phyloP scores from a whole-genome alignment of 2,113 vertebrate genomes.

The Dissostichus mawsoni region DNA sequence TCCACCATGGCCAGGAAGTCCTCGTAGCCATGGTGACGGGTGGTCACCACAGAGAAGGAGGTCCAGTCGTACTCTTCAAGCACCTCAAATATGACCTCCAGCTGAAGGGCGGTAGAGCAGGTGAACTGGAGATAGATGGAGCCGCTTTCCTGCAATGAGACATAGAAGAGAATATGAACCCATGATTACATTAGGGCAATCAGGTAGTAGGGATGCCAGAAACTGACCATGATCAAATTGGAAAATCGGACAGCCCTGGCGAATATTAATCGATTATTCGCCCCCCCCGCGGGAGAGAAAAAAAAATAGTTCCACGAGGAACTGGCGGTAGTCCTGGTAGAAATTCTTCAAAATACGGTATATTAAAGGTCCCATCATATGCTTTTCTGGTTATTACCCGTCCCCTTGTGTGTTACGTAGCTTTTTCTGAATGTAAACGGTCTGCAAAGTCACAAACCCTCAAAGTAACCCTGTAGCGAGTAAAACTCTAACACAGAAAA shows the following conservation, averaged over 20 bases:
- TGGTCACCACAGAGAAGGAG: constrained; percentile 92
- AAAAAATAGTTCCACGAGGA: too few relatives aligned
- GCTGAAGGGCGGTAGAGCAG: constrained; percentile 92
- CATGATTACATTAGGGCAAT: not conserved
- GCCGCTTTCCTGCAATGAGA: constrained; percentile 87
- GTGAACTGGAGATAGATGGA: constrained; percentile 96
- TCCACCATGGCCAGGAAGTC: constrained; percentile 94
- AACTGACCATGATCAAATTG: too few relatives aligned
- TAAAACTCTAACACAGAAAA: too few relatives aligned
- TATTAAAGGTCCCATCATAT: not conserved
- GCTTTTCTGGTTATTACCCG: too few relatives aligned
- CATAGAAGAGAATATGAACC: not conserved
- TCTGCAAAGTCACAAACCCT: too few relatives aligned
- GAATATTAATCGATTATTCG: too few relatives aligned
- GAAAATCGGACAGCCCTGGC: too few relatives aligned
- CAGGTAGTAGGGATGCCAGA: too few relatives aligned
- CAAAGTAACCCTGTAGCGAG: too few relatives aligned
- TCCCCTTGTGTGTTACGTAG: too few relatives aligned
- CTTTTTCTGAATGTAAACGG: too few relatives aligned
- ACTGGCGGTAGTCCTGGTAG: not conserved
- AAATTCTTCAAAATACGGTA: not conserved
- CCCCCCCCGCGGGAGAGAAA: too few relatives aligned
- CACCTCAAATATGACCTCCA: constrained; percentile 95
- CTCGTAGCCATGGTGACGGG: constrained; percentile 92
- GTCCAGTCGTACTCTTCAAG: constrained; percentile 98